Percentiles rank a stretch among this genome's conserved stretches.
These are phyloP conservation scores for Ganaspis brasiliensis DNA, from an alignment of 2,888 invertebrate genomes.

Conservation along the genomic window DNA sequence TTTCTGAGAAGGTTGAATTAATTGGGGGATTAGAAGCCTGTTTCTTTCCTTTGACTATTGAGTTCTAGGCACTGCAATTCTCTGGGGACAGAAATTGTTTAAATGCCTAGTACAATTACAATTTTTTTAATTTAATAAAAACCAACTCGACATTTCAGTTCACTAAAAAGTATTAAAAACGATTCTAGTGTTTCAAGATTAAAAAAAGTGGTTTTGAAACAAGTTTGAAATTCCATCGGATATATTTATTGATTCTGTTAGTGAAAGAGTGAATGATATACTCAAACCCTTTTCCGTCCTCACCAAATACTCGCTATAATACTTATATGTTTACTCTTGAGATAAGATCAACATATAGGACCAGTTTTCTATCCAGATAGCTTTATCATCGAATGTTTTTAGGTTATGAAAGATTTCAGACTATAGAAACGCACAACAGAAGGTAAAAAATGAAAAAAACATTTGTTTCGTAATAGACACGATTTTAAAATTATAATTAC, in stretches of 20 bases:
- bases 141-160: no score
- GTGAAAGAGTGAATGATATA: conserved; percentile 45
- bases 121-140: no score
- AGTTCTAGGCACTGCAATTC: no score
- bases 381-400: neutral
- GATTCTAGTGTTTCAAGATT: neutral
- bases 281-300: conserved; percentile 47
- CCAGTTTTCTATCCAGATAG: conserved; percentile 51
- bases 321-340: conserved; percentile 55
- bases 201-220: neutral
- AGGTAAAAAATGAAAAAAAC: no score
- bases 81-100: no score
- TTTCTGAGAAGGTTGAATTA: neutral
- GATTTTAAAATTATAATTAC: no score
- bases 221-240: neutral
- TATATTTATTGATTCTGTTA: conserved; percentile 13
- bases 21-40: neutral
- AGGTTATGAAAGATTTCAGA: no score
- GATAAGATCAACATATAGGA: conserved; percentile 60
- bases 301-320: conserved; percentile 44
- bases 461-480: no score
- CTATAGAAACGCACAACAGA: no score
- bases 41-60: no score
- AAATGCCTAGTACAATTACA: no score
- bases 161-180: neutral